Evolutionary conservation across 2,113 vertebrate species (phyloP).

Genomic region (Hippocampus mohnikei): DNA sequence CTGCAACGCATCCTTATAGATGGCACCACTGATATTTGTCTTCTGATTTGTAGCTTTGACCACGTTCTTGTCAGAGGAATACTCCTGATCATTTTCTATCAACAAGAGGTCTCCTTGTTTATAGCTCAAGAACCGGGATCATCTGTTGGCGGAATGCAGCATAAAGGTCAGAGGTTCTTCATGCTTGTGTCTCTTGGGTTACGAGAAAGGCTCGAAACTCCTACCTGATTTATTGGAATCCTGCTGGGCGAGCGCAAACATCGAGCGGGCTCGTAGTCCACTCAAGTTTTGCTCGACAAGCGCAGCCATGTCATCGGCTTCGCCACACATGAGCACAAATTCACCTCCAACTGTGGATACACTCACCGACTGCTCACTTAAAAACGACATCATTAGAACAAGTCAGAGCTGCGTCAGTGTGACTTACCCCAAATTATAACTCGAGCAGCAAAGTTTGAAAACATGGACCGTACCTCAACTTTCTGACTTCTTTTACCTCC

Average conservation of each 20-base stretch:
- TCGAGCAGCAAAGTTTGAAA: constrained; percentile 70
- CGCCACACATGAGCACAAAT: constrained; percentile 73
- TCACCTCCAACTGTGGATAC: constrained; percentile 74
- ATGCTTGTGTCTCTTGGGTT: constrained; percentile 3
- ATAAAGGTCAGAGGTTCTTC: background rate
- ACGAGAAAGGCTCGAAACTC: background rate
- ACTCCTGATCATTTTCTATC: constrained; percentile 75
- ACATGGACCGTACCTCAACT: constrained; percentile 59
- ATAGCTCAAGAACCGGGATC: constrained; percentile 80
- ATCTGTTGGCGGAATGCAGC: constrained; percentile 58
- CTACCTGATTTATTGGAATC: constrained; percentile 75
- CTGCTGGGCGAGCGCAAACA: constrained; percentile 81
- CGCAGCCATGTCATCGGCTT: constrained; percentile 77
- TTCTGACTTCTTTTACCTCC: constrained; percentile 83
- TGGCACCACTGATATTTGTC: constrained; percentile 75
- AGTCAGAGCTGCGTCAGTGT: background rate
- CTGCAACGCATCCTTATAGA: constrained; percentile 76
- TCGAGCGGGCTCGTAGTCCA: constrained; percentile 84
- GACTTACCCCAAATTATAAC: background rate
- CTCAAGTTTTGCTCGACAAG: constrained; percentile 85
- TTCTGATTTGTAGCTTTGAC: constrained; percentile 77
- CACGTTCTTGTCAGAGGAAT: constrained; percentile 56
- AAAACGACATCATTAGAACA: constrained; percentile 62
- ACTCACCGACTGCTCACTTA: constrained; percentile 82
- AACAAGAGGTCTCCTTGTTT: constrained; percentile 87